Evolutionary conservation across 2,797 vertebrate species (phyloP).

Genomic region (Oceanodroma leucorhoa): DNA sequence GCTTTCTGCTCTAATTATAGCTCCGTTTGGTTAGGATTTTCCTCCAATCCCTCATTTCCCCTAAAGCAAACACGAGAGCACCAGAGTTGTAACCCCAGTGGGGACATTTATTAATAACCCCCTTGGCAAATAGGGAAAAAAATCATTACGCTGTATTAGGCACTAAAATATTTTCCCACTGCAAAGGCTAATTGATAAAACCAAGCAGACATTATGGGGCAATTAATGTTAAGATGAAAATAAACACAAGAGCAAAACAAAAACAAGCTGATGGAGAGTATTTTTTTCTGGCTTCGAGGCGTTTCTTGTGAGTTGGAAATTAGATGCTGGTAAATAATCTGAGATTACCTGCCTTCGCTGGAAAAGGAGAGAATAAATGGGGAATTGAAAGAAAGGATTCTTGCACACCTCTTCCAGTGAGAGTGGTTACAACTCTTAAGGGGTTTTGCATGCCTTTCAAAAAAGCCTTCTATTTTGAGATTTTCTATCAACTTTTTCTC

Average conservation of each 20-base stretch:
- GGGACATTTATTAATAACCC: conserved; percentile 81
- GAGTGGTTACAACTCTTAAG: neutral
- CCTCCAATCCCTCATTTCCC: conserved; percentile 78
- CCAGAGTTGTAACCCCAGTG: conserved; percentile 73
- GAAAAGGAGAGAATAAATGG: neutral
- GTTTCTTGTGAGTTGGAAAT: conserved; percentile 6
- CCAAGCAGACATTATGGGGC: conserved; percentile 55
- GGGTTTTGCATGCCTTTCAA: neutral
- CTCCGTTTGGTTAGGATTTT: conserved; percentile 82
- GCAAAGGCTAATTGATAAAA: conserved; percentile 79
- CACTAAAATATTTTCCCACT: conserved; percentile 71
- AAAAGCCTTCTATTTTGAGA: neutral
- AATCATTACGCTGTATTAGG: conserved; percentile 77
- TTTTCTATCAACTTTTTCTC: neutral
- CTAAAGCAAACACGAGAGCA: conserved; percentile 81
- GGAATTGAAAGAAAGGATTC: neutral
- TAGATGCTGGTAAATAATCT: conserved; percentile 37
- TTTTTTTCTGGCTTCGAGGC: neutral
- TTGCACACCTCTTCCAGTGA: conserved; percentile 1
- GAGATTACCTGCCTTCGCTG: conserved; percentile 12
- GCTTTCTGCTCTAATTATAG: conserved; percentile 78
- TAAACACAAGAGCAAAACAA: conserved; percentile 59
- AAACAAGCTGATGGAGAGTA: conserved; percentile 36
- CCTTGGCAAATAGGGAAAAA: conserved; percentile 76
- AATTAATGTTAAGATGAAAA: conserved; percentile 72